These are phyloP conservation scores for Amia ocellicauda DNA, from an alignment of 2,113 vertebrate genomes.

Conservation along the genomic window DNA sequence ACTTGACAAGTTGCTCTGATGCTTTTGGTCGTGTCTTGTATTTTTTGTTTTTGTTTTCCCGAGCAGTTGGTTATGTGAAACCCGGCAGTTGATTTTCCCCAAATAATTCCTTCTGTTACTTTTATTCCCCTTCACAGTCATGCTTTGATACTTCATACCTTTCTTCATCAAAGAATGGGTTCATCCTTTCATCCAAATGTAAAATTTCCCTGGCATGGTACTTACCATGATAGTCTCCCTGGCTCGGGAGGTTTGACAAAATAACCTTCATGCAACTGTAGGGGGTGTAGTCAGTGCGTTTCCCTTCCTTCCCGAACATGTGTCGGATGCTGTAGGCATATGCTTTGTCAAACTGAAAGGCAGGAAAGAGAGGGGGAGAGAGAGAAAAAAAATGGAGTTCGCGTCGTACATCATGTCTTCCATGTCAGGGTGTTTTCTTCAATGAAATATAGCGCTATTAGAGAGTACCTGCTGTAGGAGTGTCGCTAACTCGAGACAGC, in stretches of 20 bases:
- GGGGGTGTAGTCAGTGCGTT: slow-evolving; percentile 92
- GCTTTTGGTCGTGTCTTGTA: too few species aligned
- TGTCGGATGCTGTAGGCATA: slow-evolving; percentile 94
- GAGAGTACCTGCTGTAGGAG: slow-evolving; percentile 49
- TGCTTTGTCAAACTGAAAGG: slow-evolving; percentile 89
- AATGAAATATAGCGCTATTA: slow-evolving; percentile 59
- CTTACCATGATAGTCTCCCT: slow-evolving; percentile 96
- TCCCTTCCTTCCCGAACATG: slow-evolving; percentile 94
- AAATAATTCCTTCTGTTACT: too few species aligned
- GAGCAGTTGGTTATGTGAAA: too few species aligned
- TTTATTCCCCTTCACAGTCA: too few species aligned
- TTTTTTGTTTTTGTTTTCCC: too few species aligned
- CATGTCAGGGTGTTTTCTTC: slow-evolving; percentile 52
- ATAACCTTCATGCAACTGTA: slow-evolving; percentile 99
- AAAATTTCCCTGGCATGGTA: slow-evolving; percentile 23
- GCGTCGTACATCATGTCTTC: slow-evolving; percentile 48
- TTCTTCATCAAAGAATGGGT: too few species aligned
- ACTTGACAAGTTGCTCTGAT: too few species aligned
- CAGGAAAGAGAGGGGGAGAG: slow-evolving; percentile 34
- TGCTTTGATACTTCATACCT: too few species aligned
- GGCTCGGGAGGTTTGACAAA: slow-evolving; percentile 87
- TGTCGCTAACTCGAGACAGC: slow-evolving; percentile 44
- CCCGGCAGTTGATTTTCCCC: too few species aligned
- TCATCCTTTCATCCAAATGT: too few species aligned
- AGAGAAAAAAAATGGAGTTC: slow-evolving; percentile 41